These are phyloP conservation scores for Gallirallus australis DNA, from an alignment of 2,797 vertebrate genomes.

Conservation along the genomic window DNA sequence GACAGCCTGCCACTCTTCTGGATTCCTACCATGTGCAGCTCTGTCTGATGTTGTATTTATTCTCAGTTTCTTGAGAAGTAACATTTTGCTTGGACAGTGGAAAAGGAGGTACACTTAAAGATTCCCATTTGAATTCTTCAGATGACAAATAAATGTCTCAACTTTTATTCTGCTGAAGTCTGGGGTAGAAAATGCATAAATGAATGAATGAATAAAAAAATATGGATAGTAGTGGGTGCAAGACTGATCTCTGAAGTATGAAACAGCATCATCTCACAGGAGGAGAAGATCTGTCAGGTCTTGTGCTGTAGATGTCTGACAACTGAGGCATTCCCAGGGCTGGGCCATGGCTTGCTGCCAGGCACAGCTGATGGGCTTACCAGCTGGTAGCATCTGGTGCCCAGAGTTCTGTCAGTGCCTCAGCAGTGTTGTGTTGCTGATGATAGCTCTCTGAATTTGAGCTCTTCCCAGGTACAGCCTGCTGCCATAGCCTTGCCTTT, in stretches of 20 bases:
- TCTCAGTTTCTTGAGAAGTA: neutral
- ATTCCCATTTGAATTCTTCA: neutral
- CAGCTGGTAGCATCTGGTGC: neutral
- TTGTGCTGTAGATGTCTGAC: neutral
- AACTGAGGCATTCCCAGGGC: neutral
- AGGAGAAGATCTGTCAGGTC: neutral
- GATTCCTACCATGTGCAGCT: neutral
- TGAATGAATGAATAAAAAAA: neutral
- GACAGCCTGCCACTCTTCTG: neutral
- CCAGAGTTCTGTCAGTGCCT: neutral
- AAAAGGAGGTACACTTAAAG: neutral
- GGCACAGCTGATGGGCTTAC: neutral
- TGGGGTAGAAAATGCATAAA: neutral
- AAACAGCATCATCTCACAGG: neutral
- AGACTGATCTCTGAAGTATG: neutral
- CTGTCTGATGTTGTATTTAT: neutral
- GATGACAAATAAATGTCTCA: neutral
- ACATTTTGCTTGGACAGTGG: neutral
- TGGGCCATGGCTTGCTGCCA: accelerated
- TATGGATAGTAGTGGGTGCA: neutral
- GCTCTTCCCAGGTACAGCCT: neutral
- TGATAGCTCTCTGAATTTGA: neutral
- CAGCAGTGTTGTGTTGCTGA: neutral
- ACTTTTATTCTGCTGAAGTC: neutral
- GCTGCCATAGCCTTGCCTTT: neutral